Base-by-base conservation (phyloP, 2,797 vertebrate species). In the Tauraco hartlaubi region DNA sequence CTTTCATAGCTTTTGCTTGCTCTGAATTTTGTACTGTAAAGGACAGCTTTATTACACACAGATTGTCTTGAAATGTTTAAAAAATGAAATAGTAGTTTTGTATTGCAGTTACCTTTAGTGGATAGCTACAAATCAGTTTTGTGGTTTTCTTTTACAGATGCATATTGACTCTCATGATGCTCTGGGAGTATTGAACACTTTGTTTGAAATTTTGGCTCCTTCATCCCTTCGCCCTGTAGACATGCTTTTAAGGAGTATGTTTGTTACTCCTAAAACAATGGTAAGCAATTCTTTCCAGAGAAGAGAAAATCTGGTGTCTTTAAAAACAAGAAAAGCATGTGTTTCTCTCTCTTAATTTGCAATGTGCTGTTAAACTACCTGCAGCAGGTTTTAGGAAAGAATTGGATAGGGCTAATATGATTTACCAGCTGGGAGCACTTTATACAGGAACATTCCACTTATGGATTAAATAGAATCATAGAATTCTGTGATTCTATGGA, bases 171-270 rank as follows among this genome's bases (percentile, higher is more conserved):
- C 99, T 66, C 99, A 99, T 1, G 99, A 99, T 97, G 99, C 99
- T 4, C 95, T 99, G 52, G 99, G 99, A 15, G 99, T 99, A 69
- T 33, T 99, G 77, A 99, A 99, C 93, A 99, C 99, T 8, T 96
- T 99, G 17, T 99, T 99, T 98, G 99, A 99, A 98, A 99, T 99
- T 3, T 98, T 99, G 96, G 99, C 99, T 10, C 99, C 99, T 15
- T 99, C 99, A 20, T 99, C 99, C 17, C 98, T 99, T 39, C 98
- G 99, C 43, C 99, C 99, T 2, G 99, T 99, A 29, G 99, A 99
- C 97, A 99, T 99, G 99, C 98, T 99, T 61, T 96, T 99, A 74
- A 99, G 99, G 97, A 99, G 99, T 78, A 99, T 99, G 99, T 99
- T 99, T 59, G 98, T 99, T 83, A 99, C 98, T 66, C 99, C 99